Evolutionary conservation across 2,888 invertebrate species (phyloP).

Genomic region (Macroteleia sp.): DNA sequence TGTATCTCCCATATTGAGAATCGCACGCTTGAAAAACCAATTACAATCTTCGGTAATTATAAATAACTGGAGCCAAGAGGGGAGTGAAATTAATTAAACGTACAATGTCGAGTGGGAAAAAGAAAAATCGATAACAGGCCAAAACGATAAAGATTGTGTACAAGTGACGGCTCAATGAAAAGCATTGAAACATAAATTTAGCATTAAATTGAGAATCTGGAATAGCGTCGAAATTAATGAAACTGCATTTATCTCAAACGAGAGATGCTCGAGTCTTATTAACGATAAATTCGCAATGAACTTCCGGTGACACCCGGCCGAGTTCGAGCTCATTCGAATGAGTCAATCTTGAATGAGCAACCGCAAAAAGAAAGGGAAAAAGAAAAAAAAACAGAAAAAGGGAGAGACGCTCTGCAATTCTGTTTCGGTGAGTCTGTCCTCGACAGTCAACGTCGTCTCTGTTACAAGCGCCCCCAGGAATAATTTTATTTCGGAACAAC

Average conservation of each 20-base stretch:
- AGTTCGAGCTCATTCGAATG: conserved; percentile 12
- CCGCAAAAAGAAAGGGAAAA: conserved; percentile 1
- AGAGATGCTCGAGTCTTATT: conserved; percentile 25
- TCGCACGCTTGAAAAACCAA: conserved; percentile 6
- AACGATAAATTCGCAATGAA: conserved; percentile 40
- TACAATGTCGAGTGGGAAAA: background rate
- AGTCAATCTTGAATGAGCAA: conserved; percentile 22
- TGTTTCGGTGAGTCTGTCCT: conserved; percentile 28
- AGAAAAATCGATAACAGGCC: conserved; percentile 3
- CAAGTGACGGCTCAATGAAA: conserved; percentile 6
- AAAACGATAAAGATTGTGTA: conserved; percentile 6
- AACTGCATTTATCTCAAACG: conserved; percentile 35
- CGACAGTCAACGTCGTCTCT: conserved; percentile 46
- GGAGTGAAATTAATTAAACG: conserved; percentile 10
- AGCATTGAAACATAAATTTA: conserved; percentile 31
- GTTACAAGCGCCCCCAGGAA: conserved; percentile 65
- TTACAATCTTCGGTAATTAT: conserved; percentile 9
- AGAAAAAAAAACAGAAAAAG: background rate
- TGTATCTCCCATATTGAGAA: too few species aligned
- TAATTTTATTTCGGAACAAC: conserved; percentile 78
- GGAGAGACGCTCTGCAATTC: conserved; percentile 8
- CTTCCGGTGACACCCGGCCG: conserved; percentile 34
- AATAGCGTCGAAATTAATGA: conserved; percentile 26
- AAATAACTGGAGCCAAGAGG: background rate
- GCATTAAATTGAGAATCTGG: conserved; percentile 25